Base-by-base conservation (phyloP, 1,140 invertebrate species). In the Bombus superbus region DNA sequence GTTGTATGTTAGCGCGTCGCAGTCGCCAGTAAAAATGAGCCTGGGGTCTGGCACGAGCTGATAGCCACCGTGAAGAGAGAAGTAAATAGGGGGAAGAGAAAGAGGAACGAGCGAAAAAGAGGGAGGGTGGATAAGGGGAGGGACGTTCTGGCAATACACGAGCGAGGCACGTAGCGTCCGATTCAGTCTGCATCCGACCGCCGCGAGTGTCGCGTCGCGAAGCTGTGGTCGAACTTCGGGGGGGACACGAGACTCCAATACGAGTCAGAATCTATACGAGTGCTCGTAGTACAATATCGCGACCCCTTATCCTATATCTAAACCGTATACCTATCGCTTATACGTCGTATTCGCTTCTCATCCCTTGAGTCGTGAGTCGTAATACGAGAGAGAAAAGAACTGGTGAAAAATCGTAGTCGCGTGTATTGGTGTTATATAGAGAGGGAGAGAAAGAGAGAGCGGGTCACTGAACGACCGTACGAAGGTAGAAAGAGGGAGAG, bases 181-280 rank as follows among this genome's bases (percentile, higher is more conserved):
- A 86, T 88, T 93, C 92, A 93, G 92, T 93, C 89, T 92, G 91
- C 90, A 91, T 92, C 90, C 88, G 91, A 93, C 88, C 90, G 89
- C 82, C 92, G 89, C 87, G 87, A 89, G 89, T 91, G 91, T 90
- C 89, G 92, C 75, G 88, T 89, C 89, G 91, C 75, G 90, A 72
- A 79, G 35, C 82, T 64, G 81, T 79, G 77, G 44, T 80, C 83
- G 86, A 88, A 53, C 40, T 62, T 59, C 66, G 47, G 62, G 75
- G 68, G 86, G 69, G 59, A 74, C 69, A 78, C 86, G 84, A 86
- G 75, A 81, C 84, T 81, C 59, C 79, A 71, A 25, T 64, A 68
- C 83, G 78, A 81, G 78, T 81, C 69, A 66, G 38, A 66, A 42
- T 66, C 42, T 22, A 47, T 71, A n/a, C 38, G 57, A 78, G 57